phyloP scores from a whole-genome alignment of 2,113 vertebrate species.

The Clarias macrocephalus region DNA sequence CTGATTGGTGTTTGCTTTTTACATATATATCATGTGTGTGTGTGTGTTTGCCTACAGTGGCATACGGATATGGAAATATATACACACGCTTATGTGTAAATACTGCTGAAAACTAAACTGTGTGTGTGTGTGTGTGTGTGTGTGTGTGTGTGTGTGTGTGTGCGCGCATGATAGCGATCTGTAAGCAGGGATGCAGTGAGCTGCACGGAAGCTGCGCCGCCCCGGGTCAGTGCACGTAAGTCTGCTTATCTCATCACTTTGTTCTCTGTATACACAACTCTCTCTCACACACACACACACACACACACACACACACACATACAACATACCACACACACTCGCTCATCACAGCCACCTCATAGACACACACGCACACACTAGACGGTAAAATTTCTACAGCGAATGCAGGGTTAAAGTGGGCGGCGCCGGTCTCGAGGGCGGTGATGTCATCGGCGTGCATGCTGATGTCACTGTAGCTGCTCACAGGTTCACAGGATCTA shows the following conservation, averaged over 20 bases:
- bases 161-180: slow-evolving; percentile 78
- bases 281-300: neutral
- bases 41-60: no score
- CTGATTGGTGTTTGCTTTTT: no score
- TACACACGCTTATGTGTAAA: no score
- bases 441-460: no score
- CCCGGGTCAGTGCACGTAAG: slow-evolving; percentile 94
- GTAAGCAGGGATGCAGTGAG: slow-evolving; percentile 89
- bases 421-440: no score
- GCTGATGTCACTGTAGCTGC: no score
- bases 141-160: slow-evolving; percentile 9
- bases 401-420: no score
- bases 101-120: slow-evolving; percentile 62
- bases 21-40: no score
- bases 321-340: neutral
- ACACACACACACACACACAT: slow-evolving; percentile 25
- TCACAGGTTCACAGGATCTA: no score
- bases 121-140: slow-evolving; percentile 55
- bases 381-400: neutral
- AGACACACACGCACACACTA: neutral
- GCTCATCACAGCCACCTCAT: no score
- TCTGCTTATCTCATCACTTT: slow-evolving; percentile 39
- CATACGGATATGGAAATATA: no score
- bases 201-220: slow-evolving; percentile 78
- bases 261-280: neutral